Evolutionary conservation across 2,888 invertebrate species (phyloP).

Genomic region (Drosophila gaucha): DNA sequence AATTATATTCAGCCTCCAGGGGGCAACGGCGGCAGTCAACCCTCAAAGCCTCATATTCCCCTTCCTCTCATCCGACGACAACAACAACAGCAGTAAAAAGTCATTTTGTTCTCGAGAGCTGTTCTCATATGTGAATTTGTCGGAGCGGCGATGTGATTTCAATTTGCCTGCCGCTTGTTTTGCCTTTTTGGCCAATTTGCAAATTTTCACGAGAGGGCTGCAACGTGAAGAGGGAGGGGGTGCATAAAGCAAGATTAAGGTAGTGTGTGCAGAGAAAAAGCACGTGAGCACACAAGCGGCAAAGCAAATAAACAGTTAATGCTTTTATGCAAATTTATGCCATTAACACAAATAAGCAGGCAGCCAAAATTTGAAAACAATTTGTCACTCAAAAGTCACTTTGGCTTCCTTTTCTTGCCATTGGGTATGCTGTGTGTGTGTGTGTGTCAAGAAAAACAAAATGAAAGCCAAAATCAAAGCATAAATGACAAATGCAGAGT

Average conservation of each 20-base stretch:
- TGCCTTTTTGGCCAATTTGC: slow-evolving; percentile 74
- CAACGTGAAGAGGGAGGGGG: not conserved
- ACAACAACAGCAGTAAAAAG: slow-evolving; percentile 26
- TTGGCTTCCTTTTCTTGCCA: slow-evolving; percentile 50
- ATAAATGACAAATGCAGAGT: slow-evolving; percentile 70
- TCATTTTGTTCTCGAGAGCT: slow-evolving; percentile 56
- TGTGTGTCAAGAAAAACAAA: slow-evolving; percentile 31
- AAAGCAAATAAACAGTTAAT: slow-evolving; percentile 81
- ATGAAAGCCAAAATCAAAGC: slow-evolving; percentile 65
- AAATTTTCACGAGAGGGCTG: slow-evolving; percentile 65
- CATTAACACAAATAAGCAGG: slow-evolving; percentile 80
- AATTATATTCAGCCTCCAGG: slow-evolving; percentile 75
- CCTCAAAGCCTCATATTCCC: slow-evolving; percentile 19
- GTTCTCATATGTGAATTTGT: slow-evolving; percentile 49
- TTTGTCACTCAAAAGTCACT: slow-evolving; percentile 82
- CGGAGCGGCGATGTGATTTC: slow-evolving; percentile 69
- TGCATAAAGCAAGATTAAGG: slow-evolving; percentile 44
- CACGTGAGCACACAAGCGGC: slow-evolving; percentile 53
- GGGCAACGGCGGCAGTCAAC: slow-evolving; percentile 46
- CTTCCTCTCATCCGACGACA: not conserved
- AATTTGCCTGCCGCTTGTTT: slow-evolving; percentile 59
- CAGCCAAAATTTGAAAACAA: slow-evolving; percentile 79
- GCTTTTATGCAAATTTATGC: slow-evolving; percentile 82
- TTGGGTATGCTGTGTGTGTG: slow-evolving; percentile 20
- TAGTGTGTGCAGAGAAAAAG: slow-evolving; percentile 20